These are phyloP conservation scores for Meiosimyza platycephala DNA, from an alignment of 2,888 invertebrate species.

Conservation along the genomic window DNA sequence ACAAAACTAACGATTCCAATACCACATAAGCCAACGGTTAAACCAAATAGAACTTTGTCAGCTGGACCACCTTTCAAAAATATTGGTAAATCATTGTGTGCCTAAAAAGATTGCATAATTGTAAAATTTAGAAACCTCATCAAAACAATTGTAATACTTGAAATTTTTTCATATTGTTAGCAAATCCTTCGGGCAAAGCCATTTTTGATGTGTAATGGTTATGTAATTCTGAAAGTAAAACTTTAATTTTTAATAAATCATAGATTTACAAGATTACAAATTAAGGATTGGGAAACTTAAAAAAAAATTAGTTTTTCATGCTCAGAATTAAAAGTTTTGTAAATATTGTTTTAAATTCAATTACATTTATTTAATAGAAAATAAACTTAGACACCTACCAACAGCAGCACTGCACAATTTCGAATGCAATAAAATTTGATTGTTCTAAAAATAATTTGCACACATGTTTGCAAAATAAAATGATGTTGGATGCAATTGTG, in stretches of 20 bases:
- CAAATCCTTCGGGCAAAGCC: constrained; percentile 64
- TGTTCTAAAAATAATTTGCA: constrained; percentile 50
- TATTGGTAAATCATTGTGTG: constrained; percentile 62
- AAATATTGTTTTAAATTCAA: not conserved
- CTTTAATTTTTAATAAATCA: not conserved
- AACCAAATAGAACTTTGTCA: constrained; percentile 62
- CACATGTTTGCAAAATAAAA: not conserved
- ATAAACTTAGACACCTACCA: not conserved
- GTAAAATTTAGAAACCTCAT: constrained; percentile 9
- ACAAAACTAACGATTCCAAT: constrained; percentile 59
- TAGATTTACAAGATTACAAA: not conserved
- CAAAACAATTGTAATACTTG: constrained; percentile 52
- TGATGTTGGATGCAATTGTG: constrained; percentile 20
- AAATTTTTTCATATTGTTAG: constrained; percentile 62
- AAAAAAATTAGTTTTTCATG: too few relatives aligned
- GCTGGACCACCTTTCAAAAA: constrained; percentile 65
- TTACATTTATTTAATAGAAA: not conserved
- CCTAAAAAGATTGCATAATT: constrained; percentile 52
- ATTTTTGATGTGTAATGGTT: constrained; percentile 50
- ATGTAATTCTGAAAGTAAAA: constrained; percentile 51
- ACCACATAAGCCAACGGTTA: constrained; percentile 64
- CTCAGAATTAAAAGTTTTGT: too few relatives aligned
- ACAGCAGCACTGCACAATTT: constrained; percentile 6
- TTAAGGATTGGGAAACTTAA: not conserved
- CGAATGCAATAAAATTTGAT: constrained; percentile 36